Evolutionary conservation across 2,888 invertebrate species (phyloP), one percentile per base, ranked within the genome.

Genomic region (Heliothis peltigera): DNA sequence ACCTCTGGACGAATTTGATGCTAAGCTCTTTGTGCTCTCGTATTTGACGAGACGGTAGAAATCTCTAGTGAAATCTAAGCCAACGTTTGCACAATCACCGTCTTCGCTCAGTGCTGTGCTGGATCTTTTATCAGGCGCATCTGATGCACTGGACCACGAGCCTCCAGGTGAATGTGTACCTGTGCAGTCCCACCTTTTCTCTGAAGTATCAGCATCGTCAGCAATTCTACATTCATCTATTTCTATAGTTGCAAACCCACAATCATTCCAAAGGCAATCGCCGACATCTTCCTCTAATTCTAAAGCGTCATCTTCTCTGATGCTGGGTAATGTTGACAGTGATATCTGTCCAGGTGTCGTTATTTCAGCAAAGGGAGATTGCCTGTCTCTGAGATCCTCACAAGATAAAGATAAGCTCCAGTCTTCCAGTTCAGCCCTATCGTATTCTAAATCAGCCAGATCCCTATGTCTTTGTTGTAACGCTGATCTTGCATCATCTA

Each of bases 41-140:
- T 97, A 97, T 91, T 97, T 97, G 51, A 97, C 97, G 71, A 97
- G 95, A 35, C 97, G 96, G 87, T 97, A 97, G 89, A 97, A 97
- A 90, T 97, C 97, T 74, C 97, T 94, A 5, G 97, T 97, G 83
- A 97, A 97, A 87, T 97, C 97, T 15, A 97, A 96, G 19, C 97
- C 97, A 19, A 97, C 95, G 44, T 96, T 96, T 0, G 97, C 96
- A 69, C 96, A 95, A 83, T 97, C 96, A 70, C 97, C 97, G 83
- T 97, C 97, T 87, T 96, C 96, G 74, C 97, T 97, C 59, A 97
- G 87, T 4, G 97, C 97, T 4, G 96, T 96, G 49, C 97, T 97
- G 0, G 97, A 97, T 79, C 97, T 92, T 86, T 97, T 97, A 68
- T 97, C 97, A 59, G 96, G 96, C 48, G 95, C 96, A 79, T 95